Base-by-base conservation (phyloP, 2,113 vertebrate species). In the Labeo rohita region DNA sequence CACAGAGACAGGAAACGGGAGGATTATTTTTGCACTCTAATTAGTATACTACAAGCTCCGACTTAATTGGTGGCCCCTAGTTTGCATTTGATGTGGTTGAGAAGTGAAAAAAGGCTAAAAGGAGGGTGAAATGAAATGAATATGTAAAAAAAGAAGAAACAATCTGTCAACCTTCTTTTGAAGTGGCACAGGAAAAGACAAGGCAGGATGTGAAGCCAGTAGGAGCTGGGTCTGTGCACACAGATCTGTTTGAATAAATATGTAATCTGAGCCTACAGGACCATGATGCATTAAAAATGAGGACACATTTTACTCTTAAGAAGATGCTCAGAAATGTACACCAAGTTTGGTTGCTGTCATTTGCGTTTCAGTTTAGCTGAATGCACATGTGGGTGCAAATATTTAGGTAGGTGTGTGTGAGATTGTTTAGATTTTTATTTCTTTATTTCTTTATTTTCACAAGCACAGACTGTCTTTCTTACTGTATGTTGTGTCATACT, bases 191-290 rank as follows among this genome's bases (percentile, higher is more conserved):
- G 82, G 78, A 72, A 75, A 49, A 74, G 39, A 59, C 16, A 21
- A 70, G 84, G 21, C 59, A 66, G 78, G 61, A 82, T 77, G 75
- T 50, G 77, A 86, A 82, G 68, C 4, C 47, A 15, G 52, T 28
- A 75, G 70, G 18, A 54, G 49, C 61, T 11, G 68, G 49, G 72
- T 82, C 28, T 50, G 68, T 45, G 23, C 50, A 9, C 21, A 65
- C 54, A 45, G 66, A 87, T 70, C 74, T 50, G 84, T 80, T 82
- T 45, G 84, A 87, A 84, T 89, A 87, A 89, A 89, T 89, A 75
- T 86, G 82, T 86, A 84, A 87, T 86, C 74, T 78, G 47, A 83
- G 83, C 61, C 80, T 84, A 52, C 86, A 75, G 77, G 82, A 83
- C 77, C 63, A 77, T 8, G 45, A 43, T 90, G 89, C 68, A 87